These are phyloP conservation scores for Alligator sinensis DNA, from an alignment of 2,113 vertebrate species.

Conservation along the genomic window DNA sequence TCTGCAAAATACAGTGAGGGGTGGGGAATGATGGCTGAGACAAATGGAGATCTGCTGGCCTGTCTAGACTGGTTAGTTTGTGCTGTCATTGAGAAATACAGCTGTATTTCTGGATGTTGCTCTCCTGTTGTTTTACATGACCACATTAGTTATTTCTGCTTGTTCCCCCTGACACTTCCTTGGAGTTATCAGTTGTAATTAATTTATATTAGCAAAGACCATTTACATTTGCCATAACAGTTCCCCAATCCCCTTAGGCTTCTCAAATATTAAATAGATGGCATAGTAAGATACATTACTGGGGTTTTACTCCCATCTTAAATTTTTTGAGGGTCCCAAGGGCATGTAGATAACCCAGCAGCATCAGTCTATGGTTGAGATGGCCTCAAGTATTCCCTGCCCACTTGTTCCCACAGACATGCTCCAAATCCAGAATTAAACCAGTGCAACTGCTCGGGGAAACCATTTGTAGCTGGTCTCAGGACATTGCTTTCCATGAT, in stretches of 20 bases:
- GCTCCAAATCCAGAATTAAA: too few relatives aligned
- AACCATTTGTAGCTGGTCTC: too few relatives aligned
- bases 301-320: constrained; percentile 31
- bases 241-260: constrained; percentile 52
- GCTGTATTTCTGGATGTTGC: constrained; percentile 32
- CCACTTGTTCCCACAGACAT: too few relatives aligned
- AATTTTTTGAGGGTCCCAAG: constrained; percentile 14
- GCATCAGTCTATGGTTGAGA: too few relatives aligned
- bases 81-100: constrained; percentile 56
- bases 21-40: constrained; percentile 47
- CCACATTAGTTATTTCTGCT: constrained; percentile 45
- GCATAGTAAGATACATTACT: constrained; percentile 34
- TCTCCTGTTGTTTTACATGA: constrained; percentile 33
- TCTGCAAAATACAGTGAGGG: constrained; percentile 44
- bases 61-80: constrained; percentile 59
- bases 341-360: too few relatives aligned
- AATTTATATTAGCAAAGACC: constrained; percentile 64
- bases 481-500: too few relatives aligned
- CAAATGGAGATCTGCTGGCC: constrained; percentile 61
- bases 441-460: too few relatives aligned
- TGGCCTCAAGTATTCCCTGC: too few relatives aligned
- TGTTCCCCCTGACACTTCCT: constrained; percentile 49
- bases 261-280: constrained; percentile 62
- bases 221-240: constrained; percentile 56
- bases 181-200: constrained; percentile 57